Conservation (phyloP, 2,888 invertebrate species). For the Drymonia ruficornis region DNA sequence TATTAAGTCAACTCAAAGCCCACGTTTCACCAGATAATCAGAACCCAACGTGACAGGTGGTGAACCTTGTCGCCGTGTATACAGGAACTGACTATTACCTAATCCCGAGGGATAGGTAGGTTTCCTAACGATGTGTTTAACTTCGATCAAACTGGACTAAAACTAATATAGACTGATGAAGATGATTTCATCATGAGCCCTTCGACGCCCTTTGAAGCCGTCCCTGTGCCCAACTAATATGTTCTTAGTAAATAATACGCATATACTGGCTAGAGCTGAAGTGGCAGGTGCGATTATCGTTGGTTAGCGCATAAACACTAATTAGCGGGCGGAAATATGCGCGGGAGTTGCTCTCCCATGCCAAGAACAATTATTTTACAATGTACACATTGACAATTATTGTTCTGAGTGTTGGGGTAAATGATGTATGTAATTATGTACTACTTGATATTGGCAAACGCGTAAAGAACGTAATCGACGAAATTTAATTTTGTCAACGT, state of each 20-base stretch:
- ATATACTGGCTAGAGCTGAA: constrained; percentile 21
- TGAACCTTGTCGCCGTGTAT: too few relatives aligned
- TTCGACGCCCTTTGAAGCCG: constrained; percentile 5
- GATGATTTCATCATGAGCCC: too few relatives aligned
- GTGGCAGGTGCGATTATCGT: constrained; percentile 44
- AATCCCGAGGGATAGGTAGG: too few relatives aligned
- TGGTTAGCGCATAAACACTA: constrained; percentile 48
- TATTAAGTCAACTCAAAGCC: too few relatives aligned
- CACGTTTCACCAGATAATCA: too few relatives aligned
- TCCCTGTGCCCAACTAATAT: constrained; percentile 26
- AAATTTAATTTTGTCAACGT: too few relatives aligned
- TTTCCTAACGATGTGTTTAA: too few relatives aligned
- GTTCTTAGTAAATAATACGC: constrained; percentile 38
- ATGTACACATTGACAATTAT: constrained; percentile 30
- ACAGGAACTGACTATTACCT: too few relatives aligned
- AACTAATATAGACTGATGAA: not conserved
- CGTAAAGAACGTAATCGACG: not conserved
- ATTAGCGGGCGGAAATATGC: constrained; percentile 54
- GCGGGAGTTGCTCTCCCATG: constrained; percentile 37
- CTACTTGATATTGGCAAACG: not conserved
- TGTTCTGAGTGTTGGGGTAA: constrained; percentile 14
- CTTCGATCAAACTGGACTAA: too few relatives aligned
- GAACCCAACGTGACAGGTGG: too few relatives aligned
- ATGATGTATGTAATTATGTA: constrained; percentile 7
- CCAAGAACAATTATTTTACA: constrained; percentile 57